Base-by-base conservation (phyloP, 2,888 invertebrate genomes). In the Cactoblastis cactorum region DNA sequence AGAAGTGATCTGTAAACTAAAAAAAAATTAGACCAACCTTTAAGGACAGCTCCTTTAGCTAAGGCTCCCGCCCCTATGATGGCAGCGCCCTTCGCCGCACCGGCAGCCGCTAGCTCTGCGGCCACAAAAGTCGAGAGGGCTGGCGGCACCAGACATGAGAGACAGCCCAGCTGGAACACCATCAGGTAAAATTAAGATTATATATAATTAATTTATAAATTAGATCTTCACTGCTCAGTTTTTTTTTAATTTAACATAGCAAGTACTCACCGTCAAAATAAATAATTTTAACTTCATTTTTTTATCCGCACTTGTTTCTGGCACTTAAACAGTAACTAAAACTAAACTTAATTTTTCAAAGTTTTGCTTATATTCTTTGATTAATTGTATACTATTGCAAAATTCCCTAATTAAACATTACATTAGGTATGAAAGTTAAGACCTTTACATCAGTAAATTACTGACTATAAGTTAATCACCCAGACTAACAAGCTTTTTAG, bases 191-290 rank as follows among this genome's bases (percentile, higher is more conserved):
- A 32, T 39, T n/a, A 47, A 49, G 19, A 35, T 2, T 39, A n/a
- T 15, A 33, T 6, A 4, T 3, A 22, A 6, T 22, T 22, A 22
- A 22, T 22, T 3, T 22, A 4, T 22, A 22, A 22, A 6, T 3
- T 4, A 22, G 22, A 6, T 6, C 11, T 33, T 33, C 1, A n/a
- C n/a, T n/a, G n/a, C n/a, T n/a, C n/a, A 1, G n/a, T 33, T n/a
- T 33, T 33, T 4, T 33, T 33, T 33, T 33, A n/a, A n/a, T 22
- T 22, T 22, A 22, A 22, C 6, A 22, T 12, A 34, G 1, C 3
- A 24, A 8, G 17, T 34, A 67, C 77, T 80, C 60, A 82, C 81
- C 71, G 64, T 67, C 45, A 79, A 49, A 33, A 80, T 60, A 14
- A 74, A 14, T 14, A 73, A 14, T 49, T 58, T 67, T 0, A 72